Evolutionary conservation across 2,888 invertebrate genomes (phyloP), one percentile per base, ranked within the genome.

Genomic region (Volucella inflata): DNA sequence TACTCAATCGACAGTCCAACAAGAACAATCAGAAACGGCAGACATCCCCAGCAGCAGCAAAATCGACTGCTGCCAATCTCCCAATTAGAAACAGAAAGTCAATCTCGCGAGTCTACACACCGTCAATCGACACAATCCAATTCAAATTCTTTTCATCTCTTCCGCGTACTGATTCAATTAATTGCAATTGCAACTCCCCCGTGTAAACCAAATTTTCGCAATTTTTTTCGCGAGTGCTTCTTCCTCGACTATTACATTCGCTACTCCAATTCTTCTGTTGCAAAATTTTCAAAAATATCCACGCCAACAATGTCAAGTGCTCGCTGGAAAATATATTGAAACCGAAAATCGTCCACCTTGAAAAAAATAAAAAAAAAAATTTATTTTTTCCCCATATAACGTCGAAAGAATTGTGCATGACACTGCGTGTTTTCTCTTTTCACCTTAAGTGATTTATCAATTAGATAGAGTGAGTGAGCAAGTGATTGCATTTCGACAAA

Each of bases 261-360:
- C 8, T 38, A 14, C 11, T 11, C 46, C 21, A 16, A 30, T 14
- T 48, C 1, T 21, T 17, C n/a, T n/a, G 48, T 57, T 11, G 51
- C 46, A 30, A 60, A 51, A 16, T 59, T 36, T 46, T 21, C 8
- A 17, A 44, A 44, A 72, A 55, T 40, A 30, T 14, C 17, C 30
- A 14, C 46, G 12, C 53, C 67, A 79, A 64, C 12, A 70, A 70
- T 76, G 80, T 80, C 80, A 75, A 84, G 74, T 79, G 70, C 75
- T 59, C 65, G 40, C 30, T 38, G 40, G 48, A 75, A 68, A 75
- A 84, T 75, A 75, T 57, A 68, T 68, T 53, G 46, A 78, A 78
- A 50, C 40, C 59, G 57, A 50, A 44, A 17, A 55, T 57, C 68
- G 70, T 84, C 80, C 80, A 84, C 84, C 84, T 84, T 84, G 84